Conservation (phyloP, 2,888 invertebrate genomes). For the Byasa hedistus region DNA sequence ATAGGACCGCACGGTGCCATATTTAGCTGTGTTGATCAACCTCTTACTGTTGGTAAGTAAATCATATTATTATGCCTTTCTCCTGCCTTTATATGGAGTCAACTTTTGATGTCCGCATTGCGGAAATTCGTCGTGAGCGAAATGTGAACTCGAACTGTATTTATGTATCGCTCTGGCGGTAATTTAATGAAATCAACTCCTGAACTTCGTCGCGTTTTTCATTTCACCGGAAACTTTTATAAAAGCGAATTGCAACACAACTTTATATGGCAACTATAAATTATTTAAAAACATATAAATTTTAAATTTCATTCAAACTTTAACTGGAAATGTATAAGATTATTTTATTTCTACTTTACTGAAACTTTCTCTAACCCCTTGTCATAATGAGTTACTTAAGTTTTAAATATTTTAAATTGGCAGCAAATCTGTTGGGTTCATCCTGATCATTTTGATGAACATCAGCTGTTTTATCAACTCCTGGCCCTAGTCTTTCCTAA, state of each 20-base stretch:
- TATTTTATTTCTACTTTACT: too few species aligned
- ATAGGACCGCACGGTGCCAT: conserved; percentile 18
- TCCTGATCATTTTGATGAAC: too few species aligned
- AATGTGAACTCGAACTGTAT: conserved; percentile 15
- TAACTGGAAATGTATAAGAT: too few species aligned
- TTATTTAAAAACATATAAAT: neutral
- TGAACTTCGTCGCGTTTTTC: neutral
- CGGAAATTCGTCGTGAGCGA: conserved; percentile 24
- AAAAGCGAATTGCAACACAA: neutral
- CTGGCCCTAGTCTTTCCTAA: too few species aligned
- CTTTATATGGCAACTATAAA: neutral
- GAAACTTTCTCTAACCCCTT: too few species aligned
- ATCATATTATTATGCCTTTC: conserved; percentile 32
- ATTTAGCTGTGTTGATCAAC: conserved; percentile 29
- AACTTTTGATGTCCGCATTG: conserved; percentile 27
- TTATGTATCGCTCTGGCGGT: neutral
- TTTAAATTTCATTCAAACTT: neutral
- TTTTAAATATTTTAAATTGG: too few species aligned
- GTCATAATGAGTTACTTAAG: too few species aligned
- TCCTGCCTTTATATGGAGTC: conserved; percentile 32
- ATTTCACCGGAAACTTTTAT: neutral
- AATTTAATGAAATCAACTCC: neutral
- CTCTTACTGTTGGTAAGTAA: conserved; percentile 33
- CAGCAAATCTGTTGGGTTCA: too few species aligned
- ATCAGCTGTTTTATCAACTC: too few species aligned